Conservation (phyloP, 2,888 invertebrate genomes). For the Nemoura dubitans region DNA sequence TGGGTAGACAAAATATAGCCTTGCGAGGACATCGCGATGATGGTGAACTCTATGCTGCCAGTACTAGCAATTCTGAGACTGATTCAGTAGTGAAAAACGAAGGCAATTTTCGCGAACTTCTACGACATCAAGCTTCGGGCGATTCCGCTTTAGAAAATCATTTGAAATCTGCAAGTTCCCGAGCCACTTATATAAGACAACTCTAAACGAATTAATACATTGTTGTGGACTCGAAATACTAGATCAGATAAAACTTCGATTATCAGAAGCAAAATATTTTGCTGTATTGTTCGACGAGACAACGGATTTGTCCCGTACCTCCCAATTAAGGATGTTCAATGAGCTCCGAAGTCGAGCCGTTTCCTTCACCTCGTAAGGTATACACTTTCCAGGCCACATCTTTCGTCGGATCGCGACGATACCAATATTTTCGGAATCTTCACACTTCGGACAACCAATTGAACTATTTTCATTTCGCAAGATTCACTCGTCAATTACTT, state of each 20-base stretch:
- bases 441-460: too few species aligned
- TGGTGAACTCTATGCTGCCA: background rate
- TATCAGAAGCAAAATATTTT: slow-evolving; percentile 13
- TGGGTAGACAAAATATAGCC: slow-evolving; percentile 38
- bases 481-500: too few species aligned
- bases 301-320: slow-evolving; percentile 30
- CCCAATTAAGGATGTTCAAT: too few species aligned
- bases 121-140: slow-evolving; percentile 37
- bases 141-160: slow-evolving; percentile 40
- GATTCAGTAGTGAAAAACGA: background rate
- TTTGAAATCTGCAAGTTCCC: slow-evolving; percentile 38
- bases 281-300: slow-evolving; percentile 41
- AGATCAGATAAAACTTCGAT: slow-evolving; percentile 23
- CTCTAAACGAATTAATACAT: slow-evolving; percentile 41
- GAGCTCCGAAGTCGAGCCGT: too few species aligned
- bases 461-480: too few species aligned
- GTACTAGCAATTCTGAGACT: slow-evolving; percentile 31
- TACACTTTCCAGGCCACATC: too few species aligned
- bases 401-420: too few species aligned
- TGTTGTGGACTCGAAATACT: slow-evolving; percentile 37
- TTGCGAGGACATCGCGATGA: slow-evolving; percentile 34
- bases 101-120: slow-evolving; percentile 43
- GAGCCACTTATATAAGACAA: slow-evolving; percentile 34
- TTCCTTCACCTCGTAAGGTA: too few species aligned
- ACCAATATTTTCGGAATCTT: too few species aligned